Percentiles rank a stretch among this genome's conserved stretches.
Evolutionary conservation across 2,797 vertebrate genomes (phyloP).

Genomic region (Nasua narica): DNA sequence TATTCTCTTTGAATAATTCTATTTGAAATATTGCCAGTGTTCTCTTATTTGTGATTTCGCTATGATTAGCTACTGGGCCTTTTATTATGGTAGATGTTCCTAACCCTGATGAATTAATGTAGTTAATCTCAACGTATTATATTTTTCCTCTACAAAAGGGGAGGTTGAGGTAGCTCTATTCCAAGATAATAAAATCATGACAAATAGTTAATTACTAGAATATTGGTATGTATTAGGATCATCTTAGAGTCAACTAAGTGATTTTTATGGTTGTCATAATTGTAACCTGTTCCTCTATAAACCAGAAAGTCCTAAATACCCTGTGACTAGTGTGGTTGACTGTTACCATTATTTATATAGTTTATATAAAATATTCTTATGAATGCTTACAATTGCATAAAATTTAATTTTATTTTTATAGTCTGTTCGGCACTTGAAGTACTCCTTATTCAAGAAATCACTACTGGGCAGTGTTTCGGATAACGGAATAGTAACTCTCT

Average conservation of each 20-base stretch:
- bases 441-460: constrained; percentile 93
- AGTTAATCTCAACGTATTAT: not conserved
- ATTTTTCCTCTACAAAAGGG: constrained; percentile 2
- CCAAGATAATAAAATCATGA: constrained; percentile 20
- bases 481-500: constrained; percentile 93
- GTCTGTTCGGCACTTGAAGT: constrained; percentile 93
- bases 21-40: too few species aligned
- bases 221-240: not conserved
- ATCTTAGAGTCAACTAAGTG: not conserved
- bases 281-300: not conserved
- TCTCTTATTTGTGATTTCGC: not conserved
- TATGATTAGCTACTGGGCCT: not conserved
- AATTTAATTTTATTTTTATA: constrained; percentile 79
- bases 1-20: too few species aligned
- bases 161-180: not conserved
- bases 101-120: not conserved
- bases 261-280: not conserved
- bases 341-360: not conserved
- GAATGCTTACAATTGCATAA: not conserved
- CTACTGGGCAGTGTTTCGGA: constrained; percentile 94
- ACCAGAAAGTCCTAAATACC: not conserved
- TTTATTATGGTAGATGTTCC: not conserved
- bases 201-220: not conserved
- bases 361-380: not conserved
- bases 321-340: not conserved